Conservation (phyloP, 1,140 invertebrate genomes). For the Drosophila pectinifera region DNA sequence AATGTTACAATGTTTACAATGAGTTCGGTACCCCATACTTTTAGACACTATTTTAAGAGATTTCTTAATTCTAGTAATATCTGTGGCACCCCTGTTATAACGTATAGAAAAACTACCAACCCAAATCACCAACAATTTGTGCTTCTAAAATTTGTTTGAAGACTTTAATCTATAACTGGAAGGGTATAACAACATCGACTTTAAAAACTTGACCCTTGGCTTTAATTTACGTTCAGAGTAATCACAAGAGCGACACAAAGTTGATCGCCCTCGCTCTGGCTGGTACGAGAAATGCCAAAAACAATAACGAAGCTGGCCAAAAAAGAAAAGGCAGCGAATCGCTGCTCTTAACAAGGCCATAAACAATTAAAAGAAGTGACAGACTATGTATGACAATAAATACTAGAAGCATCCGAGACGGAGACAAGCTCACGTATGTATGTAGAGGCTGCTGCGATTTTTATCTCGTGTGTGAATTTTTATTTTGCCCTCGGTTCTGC, state of each 20-base stretch:
- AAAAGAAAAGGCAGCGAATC: constrained; percentile 33
- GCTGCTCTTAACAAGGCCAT: constrained; percentile 52
- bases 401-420: constrained; percentile 44
- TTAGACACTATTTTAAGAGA: too few relatives aligned
- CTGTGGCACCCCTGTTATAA: too few relatives aligned
- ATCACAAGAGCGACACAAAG: constrained; percentile 63
- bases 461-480: constrained; percentile 67
- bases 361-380: constrained; percentile 80
- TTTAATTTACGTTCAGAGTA: constrained; percentile 63
- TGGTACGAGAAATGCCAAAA: constrained; percentile 65
- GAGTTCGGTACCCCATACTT: too few relatives aligned
- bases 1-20: too few relatives aligned
- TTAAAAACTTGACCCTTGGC: constrained; percentile 5
- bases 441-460: constrained; percentile 51
- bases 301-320: constrained; percentile 35
- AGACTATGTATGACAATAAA: constrained; percentile 73
- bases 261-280: constrained; percentile 74
- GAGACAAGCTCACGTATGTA: constrained; percentile 37
- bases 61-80: too few relatives aligned
- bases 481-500: constrained; percentile 28
- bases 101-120: too few relatives aligned
- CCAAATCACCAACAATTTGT: too few relatives aligned
- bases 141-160: too few relatives aligned
- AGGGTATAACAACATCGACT: background rate
- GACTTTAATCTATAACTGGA: background rate